Evolutionary conservation across 2,888 invertebrate species (phyloP), one percentile per base, ranked within the genome.

Genomic region (Spialia ferax): DNA sequence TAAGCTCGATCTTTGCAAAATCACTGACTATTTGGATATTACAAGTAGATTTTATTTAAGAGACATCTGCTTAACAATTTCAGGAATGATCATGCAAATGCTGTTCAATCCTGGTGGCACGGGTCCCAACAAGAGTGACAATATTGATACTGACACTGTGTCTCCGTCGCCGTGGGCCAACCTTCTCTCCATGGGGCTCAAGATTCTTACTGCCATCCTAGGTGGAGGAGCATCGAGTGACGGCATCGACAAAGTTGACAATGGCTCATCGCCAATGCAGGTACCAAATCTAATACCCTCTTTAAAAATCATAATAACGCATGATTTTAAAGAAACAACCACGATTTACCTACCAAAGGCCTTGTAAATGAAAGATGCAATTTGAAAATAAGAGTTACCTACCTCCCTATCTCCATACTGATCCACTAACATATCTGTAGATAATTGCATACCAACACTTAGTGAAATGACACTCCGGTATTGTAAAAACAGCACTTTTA

Each of bases 231-330:
- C 95, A 38, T 95, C 95, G 55, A 95, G 95, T 78, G 97, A 97
- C 82, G 97, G 97, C 68, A 97, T 98, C 86, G 98, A 98, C 87
- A 98, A 98, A 91, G 97, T 98, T 68, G 98, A 98, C 91, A 97
- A 97, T 85, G 97, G 96, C 80, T 96, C 96, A 72, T 96, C 96
- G 18, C 97, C 98, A 70, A 97, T 98, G 96, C 98, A 97, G 97
- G 98, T 98, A 95, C 83, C 70, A 63, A 69, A 64, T 13, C 2
- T 6, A 22, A 26, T 23, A 13, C 22, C 13, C 22, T 13, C 22
- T 13, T 15, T 52, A 22, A 3, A 20, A n/a, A 42, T 26, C 45
- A 61, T 67, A 70, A 64, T 70, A n/a, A 72, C 66, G 69, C 72
- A 71, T 62, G 61, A 32, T 18, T 11, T 62, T 18, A 61, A 48